These are phyloP conservation scores for Macrostomum cliftonense DNA, from an alignment of 2,888 invertebrate species.

Conservation along the genomic window DNA sequence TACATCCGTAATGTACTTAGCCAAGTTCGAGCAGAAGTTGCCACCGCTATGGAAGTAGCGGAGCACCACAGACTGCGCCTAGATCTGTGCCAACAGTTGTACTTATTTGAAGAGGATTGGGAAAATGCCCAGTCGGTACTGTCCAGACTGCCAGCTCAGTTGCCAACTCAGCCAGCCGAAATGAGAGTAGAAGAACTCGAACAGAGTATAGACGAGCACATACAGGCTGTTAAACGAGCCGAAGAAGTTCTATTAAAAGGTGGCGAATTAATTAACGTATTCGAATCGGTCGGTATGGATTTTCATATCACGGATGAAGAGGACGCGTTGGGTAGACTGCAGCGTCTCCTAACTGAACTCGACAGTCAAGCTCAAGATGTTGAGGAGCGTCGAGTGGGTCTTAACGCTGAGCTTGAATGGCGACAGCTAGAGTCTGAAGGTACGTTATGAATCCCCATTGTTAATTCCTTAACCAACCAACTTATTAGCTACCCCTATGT, in stretches of 20 bases:
- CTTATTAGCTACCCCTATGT: background rate
- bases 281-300: conserved; percentile 11
- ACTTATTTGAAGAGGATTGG: conserved; percentile 33
- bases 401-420: conserved; percentile 40
- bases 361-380: conserved; percentile 54
- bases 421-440: conserved; percentile 8
- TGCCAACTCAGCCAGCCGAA: background rate
- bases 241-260: conserved; percentile 10
- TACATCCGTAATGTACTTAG: too few species aligned
- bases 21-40: background rate
- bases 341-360: conserved; percentile 18
- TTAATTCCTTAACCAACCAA: background rate
- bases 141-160: too few species aligned
- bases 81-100: conserved; percentile 36
- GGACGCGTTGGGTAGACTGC: background rate
- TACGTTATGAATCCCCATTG: conserved; percentile 5
- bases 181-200: conserved; percentile 6
- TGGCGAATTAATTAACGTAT: conserved; percentile 3
- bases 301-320: conserved; percentile 2
- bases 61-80: conserved; percentile 14
- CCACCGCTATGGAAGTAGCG: conserved; percentile 3
- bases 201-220: conserved; percentile 4
- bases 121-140: too few species aligned
- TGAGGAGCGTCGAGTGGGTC: conserved; percentile 61
- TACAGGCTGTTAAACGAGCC: conserved; percentile 1